Evolutionary conservation across 2,113 vertebrate species (phyloP).

Genomic region (Thymallus thymallus): DNA sequence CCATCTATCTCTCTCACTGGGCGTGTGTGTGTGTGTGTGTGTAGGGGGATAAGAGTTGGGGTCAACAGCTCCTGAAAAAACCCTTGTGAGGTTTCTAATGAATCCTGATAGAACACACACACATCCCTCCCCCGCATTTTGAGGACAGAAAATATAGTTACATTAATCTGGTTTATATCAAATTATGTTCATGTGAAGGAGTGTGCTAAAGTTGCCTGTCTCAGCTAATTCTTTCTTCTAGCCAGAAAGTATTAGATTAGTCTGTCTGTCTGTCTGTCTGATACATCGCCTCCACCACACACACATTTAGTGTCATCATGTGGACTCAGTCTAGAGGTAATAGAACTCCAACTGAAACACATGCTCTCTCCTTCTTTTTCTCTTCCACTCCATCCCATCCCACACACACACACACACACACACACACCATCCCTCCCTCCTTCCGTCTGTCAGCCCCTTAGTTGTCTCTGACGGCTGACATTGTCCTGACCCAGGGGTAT

Average conservation of each 20-base stretch:
- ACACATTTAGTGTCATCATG: too few relatives aligned
- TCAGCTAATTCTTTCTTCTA: slow-evolving; percentile 41
- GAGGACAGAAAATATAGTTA: slow-evolving; percentile 41
- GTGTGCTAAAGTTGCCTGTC: slow-evolving; percentile 44
- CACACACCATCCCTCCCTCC: too few relatives aligned
- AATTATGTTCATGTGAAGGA: slow-evolving; percentile 54
- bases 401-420: too few relatives aligned
- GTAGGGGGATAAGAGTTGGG: slow-evolving; percentile 49
- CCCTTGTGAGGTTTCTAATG: slow-evolving; percentile 53
- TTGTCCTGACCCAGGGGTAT: slow-evolving; percentile 61
- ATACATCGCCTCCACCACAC: too few relatives aligned
- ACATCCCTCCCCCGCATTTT: background rate
- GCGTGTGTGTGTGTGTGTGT: background rate
- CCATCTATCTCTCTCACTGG: background rate
- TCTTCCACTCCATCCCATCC: too few relatives aligned
- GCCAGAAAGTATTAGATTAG: slow-evolving; percentile 59
- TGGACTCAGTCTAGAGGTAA: too few relatives aligned
- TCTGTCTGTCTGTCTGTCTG: too few relatives aligned
- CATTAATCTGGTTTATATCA: slow-evolving; percentile 48
- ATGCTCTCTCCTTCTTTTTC: too few relatives aligned
- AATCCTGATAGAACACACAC: slow-evolving; percentile 59
- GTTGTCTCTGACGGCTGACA: slow-evolving; percentile 62
- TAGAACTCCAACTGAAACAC: too few relatives aligned
- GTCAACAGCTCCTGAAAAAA: slow-evolving; percentile 53
- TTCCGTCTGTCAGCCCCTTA: slow-evolving; percentile 21